phyloP scores from a whole-genome alignment of 1,140 invertebrate species.

The Hyposmocoma kahamanoa region DNA sequence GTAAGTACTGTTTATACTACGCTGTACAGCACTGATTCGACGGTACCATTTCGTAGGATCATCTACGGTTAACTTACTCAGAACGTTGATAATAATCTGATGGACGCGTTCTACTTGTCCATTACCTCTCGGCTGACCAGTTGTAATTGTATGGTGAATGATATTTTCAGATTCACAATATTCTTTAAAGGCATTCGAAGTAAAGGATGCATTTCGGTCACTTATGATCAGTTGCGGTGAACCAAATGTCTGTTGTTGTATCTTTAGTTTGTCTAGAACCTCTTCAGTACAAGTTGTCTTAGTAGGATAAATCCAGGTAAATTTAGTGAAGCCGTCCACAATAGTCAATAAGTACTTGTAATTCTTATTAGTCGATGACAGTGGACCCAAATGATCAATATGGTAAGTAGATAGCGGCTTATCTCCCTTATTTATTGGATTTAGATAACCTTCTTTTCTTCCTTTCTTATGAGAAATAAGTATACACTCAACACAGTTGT shows the following conservation, averaged over 20 bases:
- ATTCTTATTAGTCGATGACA: conserved; percentile 27
- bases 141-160: conserved; percentile 5
- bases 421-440: conserved; percentile 29
- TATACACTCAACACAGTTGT: conserved; percentile 31
- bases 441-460: conserved; percentile 22
- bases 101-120: conserved; percentile 28
- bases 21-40: not conserved
- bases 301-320: conserved; percentile 26
- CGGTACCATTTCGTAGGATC: not conserved
- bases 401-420: conserved; percentile 34
- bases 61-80: conserved; percentile 3
- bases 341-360: conserved; percentile 35
- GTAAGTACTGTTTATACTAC: not conserved
- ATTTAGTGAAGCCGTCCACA: conserved; percentile 28
- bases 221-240: not conserved
- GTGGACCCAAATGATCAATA: conserved; percentile 43
- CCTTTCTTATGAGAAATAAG: conserved; percentile 19
- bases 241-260: conserved; percentile 14
- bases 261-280: conserved; percentile 18
- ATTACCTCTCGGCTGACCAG: conserved; percentile 19
- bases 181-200: not conserved
- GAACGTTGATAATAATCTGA: conserved; percentile 13
- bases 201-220: not conserved
- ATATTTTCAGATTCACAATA: not conserved
- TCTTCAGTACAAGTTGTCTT: conserved; percentile 24